Percentiles rank a stretch among this genome's conserved stretches.
Conservation (phyloP, 2,797 vertebrate genomes). For the Myotis daubentonii region DNA sequence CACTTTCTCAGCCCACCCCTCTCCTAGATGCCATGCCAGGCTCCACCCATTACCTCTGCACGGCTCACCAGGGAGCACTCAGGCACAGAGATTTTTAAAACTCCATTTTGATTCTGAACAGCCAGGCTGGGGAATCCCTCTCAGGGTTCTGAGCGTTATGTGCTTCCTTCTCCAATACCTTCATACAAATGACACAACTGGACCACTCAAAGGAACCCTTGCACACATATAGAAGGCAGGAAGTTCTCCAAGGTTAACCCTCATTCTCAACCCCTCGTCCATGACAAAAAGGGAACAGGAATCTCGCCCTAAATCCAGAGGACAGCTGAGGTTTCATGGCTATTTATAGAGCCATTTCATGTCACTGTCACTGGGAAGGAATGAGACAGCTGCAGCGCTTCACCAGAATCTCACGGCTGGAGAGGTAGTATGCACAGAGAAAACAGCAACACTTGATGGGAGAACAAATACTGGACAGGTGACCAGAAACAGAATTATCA, state of each 20-base stretch:
- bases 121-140: neutral
- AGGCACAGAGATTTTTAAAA: neutral
- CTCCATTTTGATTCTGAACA: neutral
- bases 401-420: conserved; percentile 38
- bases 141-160: neutral
- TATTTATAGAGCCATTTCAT: conserved; percentile 18
- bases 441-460: neutral
- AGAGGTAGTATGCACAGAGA: conserved; percentile 68
- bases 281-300: neutral
- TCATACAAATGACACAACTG: neutral
- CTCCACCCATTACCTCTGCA: neutral
- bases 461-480: conserved; percentile 39
- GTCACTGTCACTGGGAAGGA: conserved; percentile 13
- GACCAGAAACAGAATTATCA: conserved; percentile 43
- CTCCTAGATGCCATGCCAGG: neutral
- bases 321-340: neutral
- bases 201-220: neutral
- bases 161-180: neutral
- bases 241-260: neutral
- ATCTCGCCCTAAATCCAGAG: neutral
- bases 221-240: neutral
- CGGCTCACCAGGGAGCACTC: neutral
- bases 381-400: conserved; percentile 29
- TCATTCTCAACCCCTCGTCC: neutral
- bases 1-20: neutral